These are phyloP conservation scores for Eurytemora carolleeae DNA, from an alignment of 1,140 invertebrate species.

Conservation along the genomic window DNA sequence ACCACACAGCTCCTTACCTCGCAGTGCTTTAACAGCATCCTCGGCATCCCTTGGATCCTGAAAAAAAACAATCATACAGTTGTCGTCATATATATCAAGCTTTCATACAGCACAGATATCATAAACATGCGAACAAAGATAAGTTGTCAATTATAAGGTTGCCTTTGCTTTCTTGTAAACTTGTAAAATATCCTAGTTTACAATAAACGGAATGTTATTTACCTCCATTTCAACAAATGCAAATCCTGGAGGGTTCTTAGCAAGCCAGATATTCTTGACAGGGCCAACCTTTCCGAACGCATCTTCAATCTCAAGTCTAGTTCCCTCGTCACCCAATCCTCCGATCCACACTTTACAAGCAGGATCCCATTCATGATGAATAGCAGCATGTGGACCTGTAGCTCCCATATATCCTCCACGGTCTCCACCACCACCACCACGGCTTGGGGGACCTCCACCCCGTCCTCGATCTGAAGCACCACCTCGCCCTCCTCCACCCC, in stretches of 20 bases:
- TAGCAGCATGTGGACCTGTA: not conserved
- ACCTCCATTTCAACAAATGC: conserved; percentile 96
- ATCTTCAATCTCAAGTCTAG: conserved; percentile 65
- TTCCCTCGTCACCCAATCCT: conserved; percentile 22
- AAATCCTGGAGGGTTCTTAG: conserved; percentile 84
- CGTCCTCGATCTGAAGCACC: not conserved
- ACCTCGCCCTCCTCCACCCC: not conserved
- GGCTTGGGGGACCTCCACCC: not conserved
- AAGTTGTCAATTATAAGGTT: too few species aligned
- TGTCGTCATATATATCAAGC: too few species aligned
- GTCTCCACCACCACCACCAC: not conserved
- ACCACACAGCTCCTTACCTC: not conserved
- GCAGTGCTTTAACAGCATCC: not conserved
- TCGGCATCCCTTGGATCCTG: conserved; percentile 36
- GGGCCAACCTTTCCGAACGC: conserved; percentile 75
- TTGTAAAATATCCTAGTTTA: conserved; percentile 50
- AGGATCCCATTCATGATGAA: not conserved
- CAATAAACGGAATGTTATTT: conserved; percentile 40
- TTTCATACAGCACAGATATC: too few species aligned
- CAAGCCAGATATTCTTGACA: conserved; percentile 84
- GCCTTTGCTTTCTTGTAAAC: conserved; percentile 54
- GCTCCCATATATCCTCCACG: not conserved
- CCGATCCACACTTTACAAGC: not conserved
- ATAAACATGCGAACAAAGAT: too few species aligned
- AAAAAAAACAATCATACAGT: too few species aligned